Conservation (phyloP, 2,888 invertebrate genomes). For the Andricus curvator region DNA sequence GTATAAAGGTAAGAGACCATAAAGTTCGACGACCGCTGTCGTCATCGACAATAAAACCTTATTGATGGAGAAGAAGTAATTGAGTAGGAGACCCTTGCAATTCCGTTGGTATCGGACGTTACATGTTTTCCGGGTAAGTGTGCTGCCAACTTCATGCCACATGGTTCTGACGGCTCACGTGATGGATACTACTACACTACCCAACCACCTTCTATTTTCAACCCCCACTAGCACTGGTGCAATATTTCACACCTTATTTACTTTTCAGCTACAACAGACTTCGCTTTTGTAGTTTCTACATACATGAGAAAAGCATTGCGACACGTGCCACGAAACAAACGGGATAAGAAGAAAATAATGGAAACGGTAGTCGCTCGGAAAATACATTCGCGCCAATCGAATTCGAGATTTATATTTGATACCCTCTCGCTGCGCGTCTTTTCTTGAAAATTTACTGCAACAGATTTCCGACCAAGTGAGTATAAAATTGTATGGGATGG, state of each 20-base stretch:
- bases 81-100: neutral
- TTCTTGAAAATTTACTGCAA: conserved; percentile 10
- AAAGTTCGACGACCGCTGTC: neutral
- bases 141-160: conserved; percentile 43
- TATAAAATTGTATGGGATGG: neutral
- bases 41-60: neutral
- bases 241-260: conserved; percentile 61
- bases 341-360: conserved; percentile 59
- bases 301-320: conserved; percentile 54
- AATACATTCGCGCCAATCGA: conserved; percentile 53
- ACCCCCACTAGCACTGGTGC: conserved; percentile 41
- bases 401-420: conserved; percentile 52
- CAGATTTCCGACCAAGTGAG: conserved; percentile 14
- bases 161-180: conserved; percentile 51
- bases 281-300: conserved; percentile 51
- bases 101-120: conserved; percentile 25
- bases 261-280: conserved; percentile 57
- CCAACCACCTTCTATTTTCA: conserved; percentile 45
- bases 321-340: conserved; percentile 58
- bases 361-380: conserved; percentile 57
- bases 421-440: conserved; percentile 32
- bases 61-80: conserved; percentile 8
- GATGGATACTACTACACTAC: conserved; percentile 52
- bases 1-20: neutral
- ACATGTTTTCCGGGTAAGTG: conserved; percentile 42